A percentile compares a stretch with the other conserved stretches of the same genome.
Evolutionary conservation across 2,113 vertebrate genomes (phyloP).

Genomic region (Pogonocichla stellata): DNA sequence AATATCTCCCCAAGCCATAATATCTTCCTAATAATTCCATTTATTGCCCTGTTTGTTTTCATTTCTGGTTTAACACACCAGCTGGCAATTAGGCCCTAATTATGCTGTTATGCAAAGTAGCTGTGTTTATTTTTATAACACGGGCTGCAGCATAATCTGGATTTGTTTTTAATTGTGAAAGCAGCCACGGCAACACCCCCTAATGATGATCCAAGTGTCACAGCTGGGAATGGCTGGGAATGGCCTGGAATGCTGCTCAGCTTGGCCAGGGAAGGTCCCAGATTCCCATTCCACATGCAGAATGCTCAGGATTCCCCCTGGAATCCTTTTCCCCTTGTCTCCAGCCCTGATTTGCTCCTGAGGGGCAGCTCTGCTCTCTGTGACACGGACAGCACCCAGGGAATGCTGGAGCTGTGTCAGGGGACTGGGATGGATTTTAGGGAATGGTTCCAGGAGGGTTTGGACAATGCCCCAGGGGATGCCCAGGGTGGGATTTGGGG

Average conservation of each 20-base stretch:
- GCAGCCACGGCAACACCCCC: slow-evolving; percentile 15
- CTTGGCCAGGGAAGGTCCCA: not conserved
- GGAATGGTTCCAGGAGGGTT: not conserved
- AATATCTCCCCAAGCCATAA: slow-evolving; percentile 45
- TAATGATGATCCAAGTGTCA: not conserved
- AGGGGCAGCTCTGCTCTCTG: not conserved
- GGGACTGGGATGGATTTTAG: not conserved
- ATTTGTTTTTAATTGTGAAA: slow-evolving; percentile 51
- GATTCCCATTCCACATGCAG: no score
- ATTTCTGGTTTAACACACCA: slow-evolving; percentile 48
- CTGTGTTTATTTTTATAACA: slow-evolving; percentile 49
- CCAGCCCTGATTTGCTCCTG: not conserved
- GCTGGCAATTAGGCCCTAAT: slow-evolving; percentile 55
- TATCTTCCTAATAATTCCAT: slow-evolving; percentile 37
- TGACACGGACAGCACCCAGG: not conserved
- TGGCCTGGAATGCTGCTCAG: not conserved
- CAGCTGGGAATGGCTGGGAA: slow-evolving; percentile 11
- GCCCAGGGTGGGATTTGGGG: not conserved
- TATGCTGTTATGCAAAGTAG: slow-evolving; percentile 62
- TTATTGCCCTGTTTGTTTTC: slow-evolving; percentile 59
- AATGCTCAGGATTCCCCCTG: not conserved
- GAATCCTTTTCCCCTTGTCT: not conserved
- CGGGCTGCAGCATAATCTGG: not conserved
- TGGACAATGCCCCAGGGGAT: not conserved
- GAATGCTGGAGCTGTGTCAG: not conserved